Percentiles rank a stretch among this genome's conserved stretches.
phyloP scores from a whole-genome alignment of 1,140 invertebrate genomes.

The Drosophila insularis region DNA sequence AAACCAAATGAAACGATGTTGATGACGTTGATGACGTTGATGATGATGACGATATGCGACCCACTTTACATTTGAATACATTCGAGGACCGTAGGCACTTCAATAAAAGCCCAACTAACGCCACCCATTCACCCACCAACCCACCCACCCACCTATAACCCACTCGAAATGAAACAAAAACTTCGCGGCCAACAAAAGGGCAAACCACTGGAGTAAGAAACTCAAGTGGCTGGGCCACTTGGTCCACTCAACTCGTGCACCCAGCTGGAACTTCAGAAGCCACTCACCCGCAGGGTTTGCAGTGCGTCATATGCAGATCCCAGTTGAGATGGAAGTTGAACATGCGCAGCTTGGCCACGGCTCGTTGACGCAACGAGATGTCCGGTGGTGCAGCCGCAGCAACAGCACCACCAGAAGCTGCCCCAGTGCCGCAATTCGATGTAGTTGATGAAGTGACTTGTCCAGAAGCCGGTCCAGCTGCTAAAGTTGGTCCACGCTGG shows the following conservation, averaged over 20 bases:
- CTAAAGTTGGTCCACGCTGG: slow-evolving; percentile 36
- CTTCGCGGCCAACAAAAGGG: slow-evolving; percentile 65
- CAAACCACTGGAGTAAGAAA: slow-evolving; percentile 54
- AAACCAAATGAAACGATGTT: neutral
- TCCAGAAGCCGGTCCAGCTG: slow-evolving; percentile 8
- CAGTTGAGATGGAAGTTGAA: slow-evolving; percentile 82
- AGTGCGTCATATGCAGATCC: slow-evolving; percentile 82
- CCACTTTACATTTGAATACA: slow-evolving; percentile 64
- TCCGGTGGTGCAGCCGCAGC: slow-evolving; percentile 55
- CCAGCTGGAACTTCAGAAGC: slow-evolving; percentile 40
- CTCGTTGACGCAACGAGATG: slow-evolving; percentile 78
- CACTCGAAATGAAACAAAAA: slow-evolving; percentile 35
- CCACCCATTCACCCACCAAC: slow-evolving; percentile 22
- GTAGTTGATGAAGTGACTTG: slow-evolving; percentile 1
- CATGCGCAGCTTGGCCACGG: slow-evolving; percentile 81
- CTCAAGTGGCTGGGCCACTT: slow-evolving; percentile 67
- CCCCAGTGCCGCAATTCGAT: slow-evolving; percentile 5
- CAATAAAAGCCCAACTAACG: slow-evolving; percentile 62
- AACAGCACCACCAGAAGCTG: slow-evolving; percentile 18
- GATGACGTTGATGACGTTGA: slow-evolving; percentile 3
- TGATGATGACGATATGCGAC: slow-evolving; percentile 42
- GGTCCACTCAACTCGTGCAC: slow-evolving; percentile 46
- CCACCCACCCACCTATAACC: slow-evolving; percentile 18
- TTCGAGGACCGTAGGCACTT: slow-evolving; percentile 48
- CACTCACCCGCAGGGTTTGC: slow-evolving; percentile 82